Base-by-base conservation (phyloP, 2,113 vertebrate species). In the Proteles cristata region DNA sequence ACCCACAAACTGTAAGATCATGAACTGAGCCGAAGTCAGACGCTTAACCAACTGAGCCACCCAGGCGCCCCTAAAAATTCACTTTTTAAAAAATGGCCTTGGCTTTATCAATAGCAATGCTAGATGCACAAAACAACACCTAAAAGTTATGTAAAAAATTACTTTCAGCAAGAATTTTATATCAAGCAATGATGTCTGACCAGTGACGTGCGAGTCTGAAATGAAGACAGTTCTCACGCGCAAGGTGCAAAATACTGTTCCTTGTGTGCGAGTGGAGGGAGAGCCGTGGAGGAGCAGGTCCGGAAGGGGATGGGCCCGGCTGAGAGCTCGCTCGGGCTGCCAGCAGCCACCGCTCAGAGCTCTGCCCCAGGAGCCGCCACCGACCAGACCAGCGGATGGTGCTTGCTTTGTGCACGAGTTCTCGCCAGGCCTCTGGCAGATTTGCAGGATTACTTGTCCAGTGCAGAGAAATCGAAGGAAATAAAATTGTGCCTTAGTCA, bases 281-380 rank as follows among this genome's bases (percentile, higher is more conserved):
- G 55, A 31, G 33, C 61, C 11, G 16, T 6, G 39, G 33, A 48
- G 7, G 39, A 25, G 4, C 43, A 11, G 16, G 12, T n/a, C 39
- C 33, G 1, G 69, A 28, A 50, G 43, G n/a, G 15, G 69, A 19
- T 2, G 1, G 26, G 45, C n/a, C 0, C 0, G 7, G n/a, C 17
- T 16, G n/a, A 1, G 2, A 1, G 35, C n/a, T 21, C 26, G 0
- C 25, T 15, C 68, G 21, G n/a, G 68, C 45, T 0, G 15, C 61
- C 17, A 17, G 35, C 48, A 35, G 85, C 53, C 15, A 5, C n/a
- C 1, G 50, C 14, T 39, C 15, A 11, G 50, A 39, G n/a, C 4
- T 19, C 26, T 5, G 9, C 15, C 0, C 11, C 48, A 31, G 39
- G 39, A 43, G 23, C 11, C 3, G 71, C 39, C 39, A 43, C 39